Percentiles rank a stretch among this genome's conserved stretches.
Conservation (phyloP, 2,888 invertebrate species). For the Tethea ocularis region DNA sequence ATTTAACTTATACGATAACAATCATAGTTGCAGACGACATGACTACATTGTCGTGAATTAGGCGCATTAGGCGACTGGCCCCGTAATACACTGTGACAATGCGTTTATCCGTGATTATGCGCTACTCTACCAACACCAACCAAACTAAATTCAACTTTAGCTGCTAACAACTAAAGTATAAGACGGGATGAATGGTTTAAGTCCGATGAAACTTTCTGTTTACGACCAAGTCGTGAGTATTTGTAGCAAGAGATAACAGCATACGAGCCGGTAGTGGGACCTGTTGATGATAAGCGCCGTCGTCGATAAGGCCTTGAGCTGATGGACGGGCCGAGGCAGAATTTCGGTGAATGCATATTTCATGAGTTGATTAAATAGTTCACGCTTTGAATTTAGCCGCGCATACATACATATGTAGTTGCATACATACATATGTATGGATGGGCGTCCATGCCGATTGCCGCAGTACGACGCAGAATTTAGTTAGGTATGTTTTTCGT, state of each 20-base stretch:
- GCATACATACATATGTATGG: slow-evolving; percentile 47
- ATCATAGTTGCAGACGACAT: slow-evolving; percentile 56
- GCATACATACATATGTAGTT: slow-evolving; percentile 44
- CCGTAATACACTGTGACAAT: slow-evolving; percentile 77
- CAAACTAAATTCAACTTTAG: slow-evolving; percentile 31
- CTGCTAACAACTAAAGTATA: slow-evolving; percentile 22
- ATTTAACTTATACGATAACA: slow-evolving; percentile 23
- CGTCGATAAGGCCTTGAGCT: slow-evolving; percentile 76
- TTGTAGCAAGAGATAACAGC: slow-evolving; percentile 82
- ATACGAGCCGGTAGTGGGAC: slow-evolving; percentile 76
- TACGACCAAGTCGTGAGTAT: slow-evolving; percentile 57
- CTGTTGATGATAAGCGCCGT: slow-evolving; percentile 82
- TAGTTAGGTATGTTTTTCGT: background rate
- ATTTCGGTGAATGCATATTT: slow-evolving; percentile 82
- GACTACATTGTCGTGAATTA: slow-evolving; percentile 79
- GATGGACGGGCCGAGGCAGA: slow-evolving; percentile 77
- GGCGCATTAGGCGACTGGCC: slow-evolving; percentile 74
- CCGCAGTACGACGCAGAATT: slow-evolving; percentile 36
- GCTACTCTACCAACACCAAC: slow-evolving; percentile 36
- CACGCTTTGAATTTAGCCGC: slow-evolving; percentile 69
- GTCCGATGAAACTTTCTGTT: slow-evolving; percentile 45
- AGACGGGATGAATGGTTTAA: slow-evolving; percentile 22
- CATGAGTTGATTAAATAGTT: slow-evolving; percentile 83
- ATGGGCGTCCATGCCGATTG: slow-evolving; percentile 39
- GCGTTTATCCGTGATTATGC: slow-evolving; percentile 74